Base-by-base conservation (phyloP, 2,888 invertebrate species). In the Malacosoma neustria region DNA sequence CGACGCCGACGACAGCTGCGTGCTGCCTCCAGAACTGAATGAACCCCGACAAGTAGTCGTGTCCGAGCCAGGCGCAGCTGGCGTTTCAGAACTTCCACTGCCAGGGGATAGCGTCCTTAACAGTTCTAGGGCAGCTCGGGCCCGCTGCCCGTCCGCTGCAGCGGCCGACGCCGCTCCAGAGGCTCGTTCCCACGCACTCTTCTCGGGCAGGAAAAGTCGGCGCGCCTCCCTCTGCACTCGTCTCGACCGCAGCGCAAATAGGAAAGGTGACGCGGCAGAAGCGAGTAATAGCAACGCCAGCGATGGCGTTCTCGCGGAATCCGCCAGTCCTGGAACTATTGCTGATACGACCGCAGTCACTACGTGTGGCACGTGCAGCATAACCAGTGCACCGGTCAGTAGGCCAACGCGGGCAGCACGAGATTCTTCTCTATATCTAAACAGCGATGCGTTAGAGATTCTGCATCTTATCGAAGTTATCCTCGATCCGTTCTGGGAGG, bases 351-450 rank as follows among this genome's bases (percentile, higher is more conserved):
- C 68, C 5, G 71, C 71, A 9, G 57, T 54, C 41, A 71, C 70
- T 33, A 77, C 87, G 45, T 93, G 91, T 14, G 92, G 91, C 45
- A 93, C 89, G 34, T 93, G 91, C 29, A 92, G 88, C 61, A 93
- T 89, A 45, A 94, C 93, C 44, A 93, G 71, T 34, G 92, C 91
- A 60, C 95, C 95, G 32, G 84, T 82, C 43, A 84, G 54, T 29
- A 84, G 62, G 35, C 84, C 84, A 36, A 96, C 94, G 48, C 95
- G 91, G 5, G 95, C 96, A 1, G 96, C 95, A 47, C 95, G 89
- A 49, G 95, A 93, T 77, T 96, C 96, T 66, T 96, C 96, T 37
- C 95, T 88, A 66, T 95, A 94, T 59, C 92, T 89, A 74, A 95
- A 94, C 43, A 94, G 87, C 33, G 93, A 93, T 15, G 94, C 94